Base-by-base conservation (phyloP, 2,888 invertebrate genomes). In the Acrobeloides nanus region DNA sequence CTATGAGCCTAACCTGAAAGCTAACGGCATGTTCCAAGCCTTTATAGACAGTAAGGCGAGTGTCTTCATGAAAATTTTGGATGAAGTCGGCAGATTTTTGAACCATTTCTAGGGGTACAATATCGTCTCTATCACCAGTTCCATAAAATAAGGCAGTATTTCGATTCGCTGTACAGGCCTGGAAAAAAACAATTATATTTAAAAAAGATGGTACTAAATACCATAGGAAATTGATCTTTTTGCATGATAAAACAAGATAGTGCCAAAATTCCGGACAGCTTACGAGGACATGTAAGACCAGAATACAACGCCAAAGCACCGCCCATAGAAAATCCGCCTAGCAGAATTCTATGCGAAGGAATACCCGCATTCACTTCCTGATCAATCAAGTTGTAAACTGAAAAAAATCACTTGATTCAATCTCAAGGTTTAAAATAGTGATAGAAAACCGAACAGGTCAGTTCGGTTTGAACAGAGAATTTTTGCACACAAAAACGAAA, bases 121-220 rank as follows among this genome's bases (percentile, higher is more conserved):
- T 83, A 8, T 88, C 89, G 79, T 97, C 97, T 65, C 83, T 84
- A 71, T 88, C 86, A 10, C 95, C 95, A 75, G 95, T 95, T 66
- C 89, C 89, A 79, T 92, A 89, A 61, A 93, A 81, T 56, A 93
- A 75, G 80, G 57, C 55, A 1, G 64, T 66, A n/a, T 40, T 47
- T 25, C 55, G 53, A 44, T 65, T 61, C 23, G 52, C 54, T 37
- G 10, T 8, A 40, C 53, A 46, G 34, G n/a, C n/a, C n/a, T n/a
- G n/a, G n/a, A n/a, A n/a, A n/a, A n/a, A n/a, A n/a, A n/a, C n/a
- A n/a, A n/a, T n/a, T n/a, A n/a, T n/a, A n/a, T n/a, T n/a, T n/a
- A n/a, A n/a, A n/a, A n/a, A n/a, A n/a, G n/a, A n/a, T n/a, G n/a
- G n/a, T n/a, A n/a, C n/a, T n/a, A n/a, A n/a, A n/a, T n/a, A 61